Evolutionary conservation across 2,113 vertebrate species (phyloP).

Genomic region (Varanus komodoensis): DNA sequence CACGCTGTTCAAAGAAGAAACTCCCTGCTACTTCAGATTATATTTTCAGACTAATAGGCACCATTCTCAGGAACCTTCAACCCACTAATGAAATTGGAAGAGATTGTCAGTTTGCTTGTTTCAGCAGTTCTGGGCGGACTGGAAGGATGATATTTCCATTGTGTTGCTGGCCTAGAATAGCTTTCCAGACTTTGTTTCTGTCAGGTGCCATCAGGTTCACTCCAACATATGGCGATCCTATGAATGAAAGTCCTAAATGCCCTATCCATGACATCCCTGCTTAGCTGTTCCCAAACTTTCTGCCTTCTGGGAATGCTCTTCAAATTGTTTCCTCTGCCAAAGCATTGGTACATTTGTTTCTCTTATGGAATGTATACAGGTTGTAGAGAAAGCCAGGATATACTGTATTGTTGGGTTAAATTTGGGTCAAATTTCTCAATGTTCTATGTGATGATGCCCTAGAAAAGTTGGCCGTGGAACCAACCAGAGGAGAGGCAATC

Average conservation of each 20-base stretch:
- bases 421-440: too few species aligned
- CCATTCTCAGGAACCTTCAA: constrained; percentile 27
- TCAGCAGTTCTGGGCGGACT: neutral
- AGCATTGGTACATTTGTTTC: neutral
- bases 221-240: too few species aligned
- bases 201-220: too few species aligned
- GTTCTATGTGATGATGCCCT: too few species aligned
- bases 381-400: neutral
- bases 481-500: too few species aligned
- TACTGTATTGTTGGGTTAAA: neutral
- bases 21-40: constrained; percentile 11
- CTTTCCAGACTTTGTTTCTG: too few species aligned
- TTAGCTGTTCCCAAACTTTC: neutral
- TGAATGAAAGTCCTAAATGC: too few species aligned
- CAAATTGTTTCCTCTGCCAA: neutral
- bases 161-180: neutral
- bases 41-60: neutral
- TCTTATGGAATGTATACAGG: neutral
- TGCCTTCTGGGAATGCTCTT: neutral
- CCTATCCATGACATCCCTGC: too few species aligned
- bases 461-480: too few species aligned
- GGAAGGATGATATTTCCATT: neutral
- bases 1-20: neutral
- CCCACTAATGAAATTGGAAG: neutral
- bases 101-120: constrained; percentile 11